Evolutionary conservation across 2,888 invertebrate genomes (phyloP), one percentile per base, ranked within the genome.

Genomic region (Lacanobia oleracea): DNA sequence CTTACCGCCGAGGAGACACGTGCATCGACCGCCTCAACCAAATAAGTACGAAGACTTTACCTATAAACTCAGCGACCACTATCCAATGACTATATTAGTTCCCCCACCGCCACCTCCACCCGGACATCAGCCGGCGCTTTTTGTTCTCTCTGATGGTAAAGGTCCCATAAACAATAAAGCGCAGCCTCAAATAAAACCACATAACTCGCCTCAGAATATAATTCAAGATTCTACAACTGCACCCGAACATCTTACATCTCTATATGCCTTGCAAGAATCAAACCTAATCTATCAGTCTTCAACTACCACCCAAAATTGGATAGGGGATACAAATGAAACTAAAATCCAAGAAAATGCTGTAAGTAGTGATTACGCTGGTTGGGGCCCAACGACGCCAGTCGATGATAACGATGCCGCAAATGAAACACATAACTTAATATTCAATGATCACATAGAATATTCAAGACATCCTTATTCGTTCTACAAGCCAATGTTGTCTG

Each of bases 61-160:
- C 50, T 94, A 96, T 77, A 96, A 97, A 89, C 86, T 93, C 51
- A 93, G 94, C 62, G 96, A 97, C 21, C 94, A 95, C 62, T 96
- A 96, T 80, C 97, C 97, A 0, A 97, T 97, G 92, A 97, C 97
- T 0, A 97, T 97, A 89, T 94, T 98, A 70, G 96, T 97, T 75
- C 97, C 98, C 18, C 97, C 98, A 16, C 97, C 97, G 1, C 94
- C 96, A 48, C 96, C 96, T 27, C 94, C 96, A 0, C 94, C 94
- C 6, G 93, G 93, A 18, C 94, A 94, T 73, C 90, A 94, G 82
- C 91, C 92, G 40, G 88, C 93, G 12, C 91, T 94, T 1, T 95
- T 91, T 82, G 83, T 91, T 50, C 87, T 93, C 6, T 82, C 91
- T 37, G 91, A 94, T 48, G 92, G 93, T 23, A 91, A 92, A 84